Percentiles rank a stretch among this genome's conserved stretches.
Conservation (phyloP, 2,888 invertebrate species). For the Drosophila yooni region DNA sequence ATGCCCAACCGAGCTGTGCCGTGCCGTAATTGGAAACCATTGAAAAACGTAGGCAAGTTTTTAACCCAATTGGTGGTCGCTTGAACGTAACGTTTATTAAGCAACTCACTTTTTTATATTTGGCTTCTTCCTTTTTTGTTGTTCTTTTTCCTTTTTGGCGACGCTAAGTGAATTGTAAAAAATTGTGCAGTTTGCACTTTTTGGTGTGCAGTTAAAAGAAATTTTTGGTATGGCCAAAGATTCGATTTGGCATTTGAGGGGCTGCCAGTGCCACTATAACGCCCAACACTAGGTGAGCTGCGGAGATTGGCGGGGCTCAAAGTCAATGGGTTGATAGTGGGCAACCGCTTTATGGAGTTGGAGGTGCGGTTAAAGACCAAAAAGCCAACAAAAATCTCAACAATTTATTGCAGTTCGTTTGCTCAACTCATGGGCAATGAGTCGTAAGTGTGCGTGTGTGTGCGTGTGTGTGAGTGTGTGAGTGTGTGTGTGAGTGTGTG, state of each 20-base stretch:
- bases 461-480: conserved; percentile 4
- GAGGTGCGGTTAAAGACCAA: conserved; percentile 7
- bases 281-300: neutral
- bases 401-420: conserved; percentile 58
- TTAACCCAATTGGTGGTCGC: conserved; percentile 1
- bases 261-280: conserved; percentile 8
- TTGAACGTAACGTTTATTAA: conserved; percentile 31
- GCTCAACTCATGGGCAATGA: conserved; percentile 26
- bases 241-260: conserved; percentile 46
- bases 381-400: conserved; percentile 47
- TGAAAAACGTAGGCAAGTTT: conserved; percentile 23
- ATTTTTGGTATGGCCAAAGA: conserved; percentile 8
- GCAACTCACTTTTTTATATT: conserved; percentile 20
- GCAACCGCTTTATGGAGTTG: conserved; percentile 4
- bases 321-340: conserved; percentile 36
- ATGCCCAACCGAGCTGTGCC: neutral
- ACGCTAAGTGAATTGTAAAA: conserved; percentile 21
- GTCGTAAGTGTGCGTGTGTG: neutral
- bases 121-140: neutral
- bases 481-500: neutral
- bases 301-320: conserved; percentile 14
- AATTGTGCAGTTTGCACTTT: neutral
- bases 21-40: conserved; percentile 34
- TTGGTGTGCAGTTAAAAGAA: neutral
- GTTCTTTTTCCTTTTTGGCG: neutral